Percentiles rank a stretch among this genome's conserved stretches.
These are phyloP conservation scores for Bruchidius siliquastri DNA, from an alignment of 2,888 invertebrate genomes.

Conservation along the genomic window DNA sequence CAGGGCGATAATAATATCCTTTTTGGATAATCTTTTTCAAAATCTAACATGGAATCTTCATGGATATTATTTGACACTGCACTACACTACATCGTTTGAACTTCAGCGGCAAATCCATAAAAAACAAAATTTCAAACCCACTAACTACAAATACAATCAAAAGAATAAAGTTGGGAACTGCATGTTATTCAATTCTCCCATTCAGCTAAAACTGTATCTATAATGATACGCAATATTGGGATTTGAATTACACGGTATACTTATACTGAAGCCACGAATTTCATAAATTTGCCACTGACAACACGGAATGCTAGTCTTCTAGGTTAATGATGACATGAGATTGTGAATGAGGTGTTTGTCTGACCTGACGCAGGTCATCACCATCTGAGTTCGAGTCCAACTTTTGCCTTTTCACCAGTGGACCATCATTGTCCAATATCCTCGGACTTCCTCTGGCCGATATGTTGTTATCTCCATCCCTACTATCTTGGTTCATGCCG, in stretches of 20 bases:
- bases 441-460: slow-evolving; percentile 31
- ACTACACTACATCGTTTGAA: not conserved
- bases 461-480: slow-evolving; percentile 31
- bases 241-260: not conserved
- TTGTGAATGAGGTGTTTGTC: slow-evolving; percentile 34
- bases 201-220: too few species aligned
- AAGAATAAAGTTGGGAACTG: too few species aligned
- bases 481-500: slow-evolving; percentile 28
- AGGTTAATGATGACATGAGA: slow-evolving; percentile 36
- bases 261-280: not conserved
- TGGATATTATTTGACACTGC: not conserved
- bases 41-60: too few species aligned
- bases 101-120: not conserved
- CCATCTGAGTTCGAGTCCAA: slow-evolving; percentile 37
- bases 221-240: too few species aligned
- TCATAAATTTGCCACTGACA: not conserved
- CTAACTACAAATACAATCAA: too few species aligned
- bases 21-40: too few species aligned
- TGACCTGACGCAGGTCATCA: slow-evolving; percentile 45
- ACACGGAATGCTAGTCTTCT: slow-evolving; percentile 23
- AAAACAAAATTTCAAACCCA: too few species aligned
- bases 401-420: slow-evolving; percentile 36
- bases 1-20: not conserved
- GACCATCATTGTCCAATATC: slow-evolving; percentile 31
- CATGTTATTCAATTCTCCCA: too few species aligned